Conservation (phyloP, 2,888 invertebrate species). For the Amphipoea lucens region DNA sequence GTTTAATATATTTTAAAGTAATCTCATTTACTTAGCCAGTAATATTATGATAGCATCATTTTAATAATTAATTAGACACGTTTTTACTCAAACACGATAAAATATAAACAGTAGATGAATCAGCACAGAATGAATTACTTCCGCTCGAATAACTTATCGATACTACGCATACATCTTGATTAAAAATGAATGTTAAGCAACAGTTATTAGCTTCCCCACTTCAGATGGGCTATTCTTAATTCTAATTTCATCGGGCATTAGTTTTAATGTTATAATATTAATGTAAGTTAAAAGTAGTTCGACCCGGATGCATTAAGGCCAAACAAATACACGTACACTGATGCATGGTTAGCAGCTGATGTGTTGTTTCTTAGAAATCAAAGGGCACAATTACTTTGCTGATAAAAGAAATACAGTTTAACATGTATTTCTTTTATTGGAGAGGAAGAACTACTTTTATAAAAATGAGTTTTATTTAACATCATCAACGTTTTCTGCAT, state of each 20-base stretch:
- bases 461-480: slow-evolving; percentile 2
- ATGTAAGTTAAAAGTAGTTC: slow-evolving; percentile 37
- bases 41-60: slow-evolving; percentile 45
- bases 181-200: slow-evolving; percentile 43
- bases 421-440: not conserved
- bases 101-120: slow-evolving; percentile 56
- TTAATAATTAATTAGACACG: slow-evolving; percentile 38
- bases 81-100: slow-evolving; percentile 44
- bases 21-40: slow-evolving; percentile 32
- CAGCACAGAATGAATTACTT: slow-evolving; percentile 46
- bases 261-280: slow-evolving; percentile 43
- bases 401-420: slow-evolving; percentile 3
- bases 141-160: slow-evolving; percentile 37
- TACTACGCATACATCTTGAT: slow-evolving; percentile 58
- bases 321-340: slow-evolving; percentile 43
- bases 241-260: slow-evolving; percentile 39
- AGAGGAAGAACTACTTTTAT: not conserved
- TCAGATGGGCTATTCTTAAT: slow-evolving; percentile 44
- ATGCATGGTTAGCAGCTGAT: slow-evolving; percentile 33
- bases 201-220: slow-evolving; percentile 42
- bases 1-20: slow-evolving; percentile 44
- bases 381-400: slow-evolving; percentile 9
- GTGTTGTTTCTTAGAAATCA: slow-evolving; percentile 35
- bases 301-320: slow-evolving; percentile 38
- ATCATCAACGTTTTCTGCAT: not conserved